These are phyloP conservation scores for Luidia sarsii DNA, from an alignment of 53 echinoderm and acorn worm genomes.

Conservation along the genomic window DNA sequence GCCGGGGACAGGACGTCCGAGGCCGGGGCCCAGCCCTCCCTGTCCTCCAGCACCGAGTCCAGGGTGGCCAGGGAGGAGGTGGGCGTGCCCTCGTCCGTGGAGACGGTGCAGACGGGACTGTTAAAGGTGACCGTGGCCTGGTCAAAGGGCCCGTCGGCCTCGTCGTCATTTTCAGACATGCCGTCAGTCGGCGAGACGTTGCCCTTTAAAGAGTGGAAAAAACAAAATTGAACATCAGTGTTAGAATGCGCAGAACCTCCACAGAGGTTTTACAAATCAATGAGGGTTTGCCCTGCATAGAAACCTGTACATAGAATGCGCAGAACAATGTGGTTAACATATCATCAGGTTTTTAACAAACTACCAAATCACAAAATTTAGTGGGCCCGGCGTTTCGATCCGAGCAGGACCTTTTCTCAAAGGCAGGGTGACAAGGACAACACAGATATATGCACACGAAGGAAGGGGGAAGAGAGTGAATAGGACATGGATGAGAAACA, in stretches of 20 bases:
- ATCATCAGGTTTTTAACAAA: too few relatives aligned
- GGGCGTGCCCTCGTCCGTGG: not conserved
- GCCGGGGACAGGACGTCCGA: not conserved
- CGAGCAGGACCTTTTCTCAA: too few relatives aligned
- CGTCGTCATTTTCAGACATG: constrained; percentile 69
- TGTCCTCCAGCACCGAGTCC: not conserved
- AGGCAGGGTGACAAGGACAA: too few relatives aligned
- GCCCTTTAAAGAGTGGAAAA: constrained; percentile 33
- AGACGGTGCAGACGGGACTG: not conserved
- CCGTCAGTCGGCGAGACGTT: constrained; percentile 69
- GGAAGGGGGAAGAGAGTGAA: too few relatives aligned
- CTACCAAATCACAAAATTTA: too few relatives aligned
- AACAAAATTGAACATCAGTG: not conserved
- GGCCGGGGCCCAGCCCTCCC: not conserved
- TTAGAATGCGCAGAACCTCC: not conserved
- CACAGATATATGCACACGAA: too few relatives aligned
- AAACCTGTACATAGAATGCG: too few relatives aligned
- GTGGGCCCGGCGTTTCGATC: too few relatives aligned
- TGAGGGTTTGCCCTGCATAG: too few relatives aligned
- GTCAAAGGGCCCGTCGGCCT: not conserved
- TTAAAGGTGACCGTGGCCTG: constrained; percentile 11
- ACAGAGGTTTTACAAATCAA: not conserved
- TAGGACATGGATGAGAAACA: too few relatives aligned
- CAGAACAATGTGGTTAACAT: too few relatives aligned
- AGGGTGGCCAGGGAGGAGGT: not conserved